Base-by-base conservation (phyloP, 2,113 vertebrate genomes). In the Lichenostomus cassidix region DNA sequence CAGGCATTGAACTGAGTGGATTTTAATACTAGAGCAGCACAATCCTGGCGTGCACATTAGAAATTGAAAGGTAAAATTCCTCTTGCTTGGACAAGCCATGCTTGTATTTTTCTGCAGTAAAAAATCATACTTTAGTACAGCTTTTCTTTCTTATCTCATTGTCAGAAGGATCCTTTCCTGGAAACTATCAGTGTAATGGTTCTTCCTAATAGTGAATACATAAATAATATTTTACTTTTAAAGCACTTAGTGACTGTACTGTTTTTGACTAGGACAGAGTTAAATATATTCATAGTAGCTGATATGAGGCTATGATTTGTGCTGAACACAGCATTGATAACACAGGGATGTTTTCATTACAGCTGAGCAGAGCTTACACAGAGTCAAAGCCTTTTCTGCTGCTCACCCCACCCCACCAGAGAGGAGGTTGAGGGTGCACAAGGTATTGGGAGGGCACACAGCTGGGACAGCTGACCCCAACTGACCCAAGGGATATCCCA, bases 321-420 rank as follows among this genome's bases (percentile, higher is more conserved):
- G 42, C 14, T 12, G 17, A 37, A 67, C 53, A 22, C 1, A 24
- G 29, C 53, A 18, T 15, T 76, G 62, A 29, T 67, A 62, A 15
- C 8, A 28, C 2, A 70, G 9, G 13, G 9, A 44, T 63, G 9
- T 63, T 63, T 81, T 41, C 19, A 7, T 10, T n/a, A 15, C 15
- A 33, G 21, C 39, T 63, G 31, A 76, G 16, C 9, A 41, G 28
- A 1, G 27, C 9, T 83, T 33, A 21, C 42, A 39, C 7, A 47
- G 41, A 23, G 8, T 3, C 21, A 67, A 63, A 20, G 21, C 0
- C 11, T 83, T 67, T 67, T 46, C 25, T 79, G 9, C 5, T 95
- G 5, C 31, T 62, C 5, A 35, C 1, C 0, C 5, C 1, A 4
- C 0, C 16, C 31, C 42, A 79, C 31, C n/a, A 63, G 7, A 0